Evolutionary conservation across 2,888 invertebrate species (phyloP).

Genomic region (Chrysopilus asiliformis): DNA sequence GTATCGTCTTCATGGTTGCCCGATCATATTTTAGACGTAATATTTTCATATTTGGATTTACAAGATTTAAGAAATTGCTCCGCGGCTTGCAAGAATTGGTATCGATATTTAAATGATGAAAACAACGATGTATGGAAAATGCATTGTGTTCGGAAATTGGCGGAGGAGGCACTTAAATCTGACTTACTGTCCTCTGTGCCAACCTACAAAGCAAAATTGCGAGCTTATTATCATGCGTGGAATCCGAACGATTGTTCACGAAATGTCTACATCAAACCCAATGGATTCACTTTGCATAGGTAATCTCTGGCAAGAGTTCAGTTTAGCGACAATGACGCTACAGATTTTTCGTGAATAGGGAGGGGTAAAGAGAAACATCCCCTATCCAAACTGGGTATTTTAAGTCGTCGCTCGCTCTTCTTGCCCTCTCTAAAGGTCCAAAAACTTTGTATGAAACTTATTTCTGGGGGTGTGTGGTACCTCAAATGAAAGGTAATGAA

Average conservation of each 20-base stretch:
- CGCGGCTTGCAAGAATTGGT: conserved; percentile 88
- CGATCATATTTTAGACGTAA: conserved; percentile 72
- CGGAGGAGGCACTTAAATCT: conserved; percentile 75
- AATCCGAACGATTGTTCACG: conserved; percentile 94
- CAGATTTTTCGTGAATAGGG: too few species aligned
- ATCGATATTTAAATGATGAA: conserved; percentile 76
- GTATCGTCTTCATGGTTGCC: conserved; percentile 51
- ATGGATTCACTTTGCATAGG: conserved; percentile 93
- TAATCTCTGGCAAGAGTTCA: too few species aligned
- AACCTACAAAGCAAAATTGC: conserved; percentile 84
- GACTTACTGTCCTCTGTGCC: conserved; percentile 78
- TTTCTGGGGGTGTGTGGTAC: too few species aligned
- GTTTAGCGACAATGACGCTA: too few species aligned
- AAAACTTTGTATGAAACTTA: too few species aligned
- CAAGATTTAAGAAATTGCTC: conserved; percentile 80
- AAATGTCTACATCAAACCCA: conserved; percentile 92
- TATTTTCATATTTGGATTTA: conserved; percentile 82
- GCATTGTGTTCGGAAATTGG: conserved; percentile 73
- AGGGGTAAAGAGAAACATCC: too few species aligned
- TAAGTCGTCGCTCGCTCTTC: too few species aligned
- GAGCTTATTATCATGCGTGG: conserved; percentile 93
- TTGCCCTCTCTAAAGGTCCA: too few species aligned
- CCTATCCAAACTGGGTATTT: too few species aligned
- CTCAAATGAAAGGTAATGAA: too few species aligned
- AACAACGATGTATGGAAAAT: conserved; percentile 92